phyloP scores from a whole-genome alignment of 1,140 invertebrate species.

The Cyphomyrmex costatus region DNA sequence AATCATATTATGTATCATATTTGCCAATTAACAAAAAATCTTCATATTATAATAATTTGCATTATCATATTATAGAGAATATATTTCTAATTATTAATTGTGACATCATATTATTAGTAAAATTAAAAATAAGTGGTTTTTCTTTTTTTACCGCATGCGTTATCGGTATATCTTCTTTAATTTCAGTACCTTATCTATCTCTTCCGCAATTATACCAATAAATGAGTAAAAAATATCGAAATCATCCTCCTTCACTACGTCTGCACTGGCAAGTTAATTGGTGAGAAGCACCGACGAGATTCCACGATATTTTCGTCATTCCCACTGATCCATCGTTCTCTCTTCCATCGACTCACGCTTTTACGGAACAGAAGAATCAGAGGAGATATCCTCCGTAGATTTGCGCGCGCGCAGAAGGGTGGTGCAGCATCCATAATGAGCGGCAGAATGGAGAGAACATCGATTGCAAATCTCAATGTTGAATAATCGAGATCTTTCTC shows the following conservation, averaged over 20 bases:
- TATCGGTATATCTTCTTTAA: conserved; percentile 7
- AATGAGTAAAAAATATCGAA: conserved; percentile 58
- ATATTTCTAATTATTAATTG: neutral
- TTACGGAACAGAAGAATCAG: conserved; percentile 13
- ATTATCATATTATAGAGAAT: neutral
- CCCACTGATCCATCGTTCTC: conserved; percentile 27
- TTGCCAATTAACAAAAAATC: neutral
- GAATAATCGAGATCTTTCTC: conserved; percentile 78
- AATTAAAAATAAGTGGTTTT: neutral
- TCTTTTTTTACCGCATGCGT: neutral
- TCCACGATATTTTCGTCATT: conserved; percentile 42
- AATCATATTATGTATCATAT: neutral
- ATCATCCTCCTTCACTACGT: conserved; percentile 5
- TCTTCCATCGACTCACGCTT: conserved; percentile 51
- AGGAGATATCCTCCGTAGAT: conserved; percentile 51
- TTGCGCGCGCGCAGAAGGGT: conserved; percentile 29
- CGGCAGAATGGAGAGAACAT: conserved; percentile 79
- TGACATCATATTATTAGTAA: neutral
- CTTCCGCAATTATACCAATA: conserved; percentile 10
- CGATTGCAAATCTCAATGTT: conserved; percentile 81
- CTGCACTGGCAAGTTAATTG: conserved; percentile 65
- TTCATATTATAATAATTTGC: too few relatives aligned
- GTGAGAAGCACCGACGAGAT: conserved; percentile 26
- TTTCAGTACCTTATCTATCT: conserved; percentile 21
- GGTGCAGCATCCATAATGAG: conserved; percentile 78